Evolutionary conservation across 2,113 vertebrate species (phyloP).

Genomic region (Corynorhinus townsendii): DNA sequence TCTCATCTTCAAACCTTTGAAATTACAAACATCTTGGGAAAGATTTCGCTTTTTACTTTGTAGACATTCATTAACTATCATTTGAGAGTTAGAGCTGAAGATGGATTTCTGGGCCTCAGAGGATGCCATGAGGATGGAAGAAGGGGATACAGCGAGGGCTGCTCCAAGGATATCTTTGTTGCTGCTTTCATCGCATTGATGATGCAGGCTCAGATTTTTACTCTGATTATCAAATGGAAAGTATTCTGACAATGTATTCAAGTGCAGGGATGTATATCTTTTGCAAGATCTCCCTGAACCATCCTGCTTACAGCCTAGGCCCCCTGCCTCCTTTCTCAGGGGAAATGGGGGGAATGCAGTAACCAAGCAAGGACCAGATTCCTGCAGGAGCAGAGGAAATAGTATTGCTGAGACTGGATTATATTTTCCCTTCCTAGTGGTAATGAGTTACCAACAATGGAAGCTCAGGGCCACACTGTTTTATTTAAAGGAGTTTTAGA

Average conservation of each 20-base stretch:
- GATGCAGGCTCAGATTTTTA: not conserved
- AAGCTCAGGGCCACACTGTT: not conserved
- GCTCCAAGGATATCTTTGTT: not conserved
- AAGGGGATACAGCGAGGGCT: not conserved
- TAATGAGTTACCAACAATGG: not conserved
- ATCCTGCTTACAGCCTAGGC: not conserved
- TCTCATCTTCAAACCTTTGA: not conserved
- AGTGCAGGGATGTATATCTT: not conserved
- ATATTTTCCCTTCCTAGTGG: not conserved
- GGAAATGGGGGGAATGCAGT: not conserved
- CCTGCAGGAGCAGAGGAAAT: not conserved
- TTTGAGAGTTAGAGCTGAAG: not conserved
- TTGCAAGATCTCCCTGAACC: not conserved
- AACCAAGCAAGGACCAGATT: not conserved
- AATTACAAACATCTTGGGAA: not conserved
- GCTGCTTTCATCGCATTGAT: not conserved
- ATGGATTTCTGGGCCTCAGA: not conserved
- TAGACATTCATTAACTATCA: not conserved
- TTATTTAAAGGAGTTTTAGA: not conserved
- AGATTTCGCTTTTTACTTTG: not conserved
- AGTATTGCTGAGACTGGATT: not conserved
- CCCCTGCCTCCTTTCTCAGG: not conserved
- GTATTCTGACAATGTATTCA: not conserved
- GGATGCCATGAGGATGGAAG: not conserved
- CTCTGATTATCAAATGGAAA: not conserved